Evolutionary conservation across 2,113 vertebrate species (phyloP).

Genomic region (Alosa alosa): DNA sequence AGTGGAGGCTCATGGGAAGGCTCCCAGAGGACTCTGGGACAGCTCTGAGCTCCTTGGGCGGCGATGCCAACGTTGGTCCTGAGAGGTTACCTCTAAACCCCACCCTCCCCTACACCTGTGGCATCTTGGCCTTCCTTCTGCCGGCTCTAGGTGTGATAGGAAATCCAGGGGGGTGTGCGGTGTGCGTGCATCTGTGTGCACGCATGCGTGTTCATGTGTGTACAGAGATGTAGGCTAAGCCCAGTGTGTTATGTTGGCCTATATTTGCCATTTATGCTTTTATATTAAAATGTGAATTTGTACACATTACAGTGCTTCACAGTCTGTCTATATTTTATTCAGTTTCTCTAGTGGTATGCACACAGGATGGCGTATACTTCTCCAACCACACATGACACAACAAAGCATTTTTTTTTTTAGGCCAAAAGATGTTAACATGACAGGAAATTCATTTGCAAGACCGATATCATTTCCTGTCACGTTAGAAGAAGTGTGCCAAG

Average conservation of each 20-base stretch:
- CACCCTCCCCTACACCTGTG: background rate
- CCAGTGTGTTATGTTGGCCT: too few species aligned
- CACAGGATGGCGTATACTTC: too few species aligned
- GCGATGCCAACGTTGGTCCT: background rate
- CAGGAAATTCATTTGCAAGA: conserved; percentile 12
- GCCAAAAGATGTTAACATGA: background rate
- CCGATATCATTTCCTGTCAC: background rate
- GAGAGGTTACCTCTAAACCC: background rate
- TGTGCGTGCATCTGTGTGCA: background rate
- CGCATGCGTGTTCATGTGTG: background rate
- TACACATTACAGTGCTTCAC: background rate
- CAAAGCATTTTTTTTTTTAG: background rate
- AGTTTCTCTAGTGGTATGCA: too few species aligned
- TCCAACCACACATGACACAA: too few species aligned
- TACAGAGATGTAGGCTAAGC: too few species aligned
- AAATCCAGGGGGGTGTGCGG: background rate
- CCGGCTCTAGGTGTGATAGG: background rate
- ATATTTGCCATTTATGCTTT: background rate
- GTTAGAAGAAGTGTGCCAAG: background rate
- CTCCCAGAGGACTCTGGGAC: conserved; percentile 10
- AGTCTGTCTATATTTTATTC: too few species aligned
- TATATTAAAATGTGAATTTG: background rate
- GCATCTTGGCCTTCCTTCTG: background rate
- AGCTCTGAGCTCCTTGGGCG: background rate
- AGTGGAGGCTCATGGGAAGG: background rate